Evolutionary conservation across 2,113 vertebrate species (phyloP), one percentile per base, ranked within the genome.

Genomic region (Oxyruncus cristatus): DNA sequence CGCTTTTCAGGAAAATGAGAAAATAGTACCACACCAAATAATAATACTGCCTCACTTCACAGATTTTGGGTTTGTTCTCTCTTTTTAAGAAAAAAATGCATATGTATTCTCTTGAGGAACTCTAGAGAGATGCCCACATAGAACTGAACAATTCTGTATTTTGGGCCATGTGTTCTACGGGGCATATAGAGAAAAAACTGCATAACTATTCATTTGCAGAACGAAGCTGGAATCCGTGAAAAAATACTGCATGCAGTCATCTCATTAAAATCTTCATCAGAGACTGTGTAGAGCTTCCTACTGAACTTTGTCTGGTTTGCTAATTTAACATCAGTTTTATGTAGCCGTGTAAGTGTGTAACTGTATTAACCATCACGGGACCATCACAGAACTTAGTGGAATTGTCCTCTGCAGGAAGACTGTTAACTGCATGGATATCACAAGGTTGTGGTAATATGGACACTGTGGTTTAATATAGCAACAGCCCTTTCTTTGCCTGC

Each of bases 261-360:
- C 72, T 94, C 50, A 32, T 95, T 91, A 84, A 91, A 86, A 87
- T 78, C 28, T 20, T 76, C 12, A 49, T 88, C 49, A 63, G 47
- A 86, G 72, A 44, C 15, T 66, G 9, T 49, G 15, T 74, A 44
- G 82, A 88, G 35, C 22, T 95, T 66, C 83, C 55, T 82, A 49
- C 78, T 70, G 65, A 92, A 68, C 46, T 93, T 88, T 35, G 28
- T 49, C 26, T 67, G 42, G 23, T 91, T 94, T 93, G 50, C 59
- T 91, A 88, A 86, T 74, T 93, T 91, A 84, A 46, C 63, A 33
- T 90, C 59, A 63, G 42, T 83, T 94, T 80, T 73, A 62, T n/a
- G 50, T 76, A 39, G 49, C 58, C 70, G 27, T 70, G 47, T 67
- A 75, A 81, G 44, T 44, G 18, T 62, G 62, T 42, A 53, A 42